A percentile compares a stretch with the other conserved stretches of the same genome.
Conservation (phyloP, 2,113 vertebrate genomes). For the Formicarius rufipectus region DNA sequence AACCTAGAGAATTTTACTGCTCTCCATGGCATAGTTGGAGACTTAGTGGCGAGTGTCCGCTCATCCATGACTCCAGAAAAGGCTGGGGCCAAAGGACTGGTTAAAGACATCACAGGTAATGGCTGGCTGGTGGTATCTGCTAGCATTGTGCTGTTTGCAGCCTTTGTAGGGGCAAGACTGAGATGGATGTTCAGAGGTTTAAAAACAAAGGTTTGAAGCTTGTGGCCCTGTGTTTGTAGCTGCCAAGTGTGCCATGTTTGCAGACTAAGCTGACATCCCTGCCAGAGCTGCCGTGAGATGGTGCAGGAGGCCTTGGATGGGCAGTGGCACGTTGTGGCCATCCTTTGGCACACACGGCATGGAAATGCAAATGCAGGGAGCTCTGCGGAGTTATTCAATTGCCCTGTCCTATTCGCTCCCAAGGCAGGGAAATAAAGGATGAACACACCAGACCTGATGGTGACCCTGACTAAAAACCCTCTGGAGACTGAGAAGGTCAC, state of each 20-base stretch:
- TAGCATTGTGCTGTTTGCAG: constrained; percentile 5
- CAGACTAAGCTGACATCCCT: not conserved
- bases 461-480: not conserved
- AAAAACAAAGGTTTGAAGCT: constrained; percentile 75
- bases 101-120: constrained; percentile 89
- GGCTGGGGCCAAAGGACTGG: constrained; percentile 75
- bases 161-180: not conserved
- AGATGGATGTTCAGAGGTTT: constrained; percentile 62
- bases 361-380: not conserved
- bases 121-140: constrained; percentile 52
- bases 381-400: not conserved
- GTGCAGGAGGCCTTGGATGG: not conserved
- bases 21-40: constrained; percentile 82
- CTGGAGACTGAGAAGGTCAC: accelerated
- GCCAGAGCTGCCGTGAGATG: not conserved
- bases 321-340: not conserved
- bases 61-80: constrained; percentile 73
- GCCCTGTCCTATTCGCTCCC: not conserved
- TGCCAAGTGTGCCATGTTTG: accelerated
- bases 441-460: not conserved
- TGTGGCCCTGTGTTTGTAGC: not conserved
- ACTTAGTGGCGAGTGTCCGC: constrained; percentile 81
- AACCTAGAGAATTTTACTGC: constrained; percentile 84
- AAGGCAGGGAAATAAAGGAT: not conserved
- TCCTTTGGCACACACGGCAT: not conserved